A percentile compares a stretch with the other conserved stretches of the same genome.
Conservation (phyloP, 2,797 vertebrate species). For the Sebastes alutus region DNA sequence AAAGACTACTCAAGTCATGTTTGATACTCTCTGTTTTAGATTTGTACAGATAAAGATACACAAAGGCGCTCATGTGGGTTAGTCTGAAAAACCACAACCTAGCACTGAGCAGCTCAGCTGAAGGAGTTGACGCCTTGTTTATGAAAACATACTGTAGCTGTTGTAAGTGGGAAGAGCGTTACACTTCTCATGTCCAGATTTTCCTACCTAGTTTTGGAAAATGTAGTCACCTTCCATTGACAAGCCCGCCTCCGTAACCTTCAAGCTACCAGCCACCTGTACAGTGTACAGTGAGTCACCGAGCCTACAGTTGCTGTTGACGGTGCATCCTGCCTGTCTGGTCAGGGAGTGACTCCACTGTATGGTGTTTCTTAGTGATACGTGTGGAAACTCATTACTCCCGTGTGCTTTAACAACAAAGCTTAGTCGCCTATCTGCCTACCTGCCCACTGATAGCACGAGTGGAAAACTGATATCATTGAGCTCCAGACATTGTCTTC, state of each 20-base stretch:
- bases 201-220: conserved; percentile 21
- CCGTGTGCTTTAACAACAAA: conserved; percentile 33
- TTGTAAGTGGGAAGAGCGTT: neutral
- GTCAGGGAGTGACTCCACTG: conserved; percentile 20
- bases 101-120: neutral
- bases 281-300: conserved; percentile 7
- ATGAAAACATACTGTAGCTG: neutral
- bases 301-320: conserved; percentile 30
- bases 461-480: conserved; percentile 54
- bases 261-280: neutral
- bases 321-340: conserved; percentile 24
- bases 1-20: neutral
- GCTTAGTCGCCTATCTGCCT: conserved; percentile 1
- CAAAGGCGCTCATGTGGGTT: neutral
- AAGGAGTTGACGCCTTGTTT: neutral
- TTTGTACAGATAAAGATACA: neutral
- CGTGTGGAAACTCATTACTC: conserved; percentile 67
- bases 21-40: neutral
- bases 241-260: neutral
- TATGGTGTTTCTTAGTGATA: conserved; percentile 55
- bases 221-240: neutral
- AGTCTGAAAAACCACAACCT: conserved; percentile 3
- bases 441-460: conserved; percentile 29
- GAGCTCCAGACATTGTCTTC: conserved; percentile 8
- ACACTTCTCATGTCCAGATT: conserved; percentile 35